Percentiles rank a stretch among this genome's conserved stretches.
phyloP scores from a whole-genome alignment of 2,888 invertebrate genomes.

The Marasmarcha lunaedactyla region DNA sequence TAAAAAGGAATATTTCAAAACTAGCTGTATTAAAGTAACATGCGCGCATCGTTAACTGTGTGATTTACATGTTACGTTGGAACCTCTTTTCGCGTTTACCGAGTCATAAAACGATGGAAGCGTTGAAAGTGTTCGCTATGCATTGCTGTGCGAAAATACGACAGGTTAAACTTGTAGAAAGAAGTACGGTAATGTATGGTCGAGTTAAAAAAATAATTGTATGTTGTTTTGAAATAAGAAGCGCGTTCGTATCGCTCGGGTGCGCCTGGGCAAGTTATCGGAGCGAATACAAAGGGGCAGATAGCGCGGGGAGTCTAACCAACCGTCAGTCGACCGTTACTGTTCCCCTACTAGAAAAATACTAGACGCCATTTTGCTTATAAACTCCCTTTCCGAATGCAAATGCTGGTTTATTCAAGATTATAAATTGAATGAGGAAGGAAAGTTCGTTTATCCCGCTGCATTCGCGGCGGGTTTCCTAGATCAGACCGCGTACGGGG shows the following conservation, averaged over 20 bases:
- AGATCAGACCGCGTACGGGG: slow-evolving; percentile 33
- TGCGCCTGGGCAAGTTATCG: slow-evolving; percentile 70
- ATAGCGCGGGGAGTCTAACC: slow-evolving; percentile 61
- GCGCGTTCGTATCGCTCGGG: slow-evolving; percentile 62
- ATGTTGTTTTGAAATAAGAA: slow-evolving; percentile 62
- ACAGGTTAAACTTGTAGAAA: slow-evolving; percentile 22
- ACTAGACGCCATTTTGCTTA: slow-evolving; percentile 58
- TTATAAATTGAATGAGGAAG: slow-evolving; percentile 30
- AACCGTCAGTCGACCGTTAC: slow-evolving; percentile 70
- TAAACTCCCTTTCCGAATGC: slow-evolving; percentile 25
- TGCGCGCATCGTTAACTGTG: slow-evolving; percentile 53
- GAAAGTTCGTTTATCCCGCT: slow-evolving; percentile 25
- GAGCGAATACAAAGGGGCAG: slow-evolving; percentile 70
- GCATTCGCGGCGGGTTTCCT: slow-evolving; percentile 31
- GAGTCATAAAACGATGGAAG: slow-evolving; percentile 19
- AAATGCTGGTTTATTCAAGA: slow-evolving; percentile 32
- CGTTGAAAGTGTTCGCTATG: slow-evolving; percentile 20
- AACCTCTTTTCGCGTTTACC: slow-evolving; percentile 37
- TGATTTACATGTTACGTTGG: slow-evolving; percentile 45
- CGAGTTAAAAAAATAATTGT: slow-evolving; percentile 36
- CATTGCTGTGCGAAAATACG: slow-evolving; percentile 38
- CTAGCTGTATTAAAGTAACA: slow-evolving; percentile 35
- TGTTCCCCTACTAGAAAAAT: slow-evolving; percentile 66
- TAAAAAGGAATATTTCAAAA: slow-evolving; percentile 30
- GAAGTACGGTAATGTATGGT: slow-evolving; percentile 44